phyloP scores from a whole-genome alignment of 2,888 invertebrate species.

The Chloroclysta siterata region DNA sequence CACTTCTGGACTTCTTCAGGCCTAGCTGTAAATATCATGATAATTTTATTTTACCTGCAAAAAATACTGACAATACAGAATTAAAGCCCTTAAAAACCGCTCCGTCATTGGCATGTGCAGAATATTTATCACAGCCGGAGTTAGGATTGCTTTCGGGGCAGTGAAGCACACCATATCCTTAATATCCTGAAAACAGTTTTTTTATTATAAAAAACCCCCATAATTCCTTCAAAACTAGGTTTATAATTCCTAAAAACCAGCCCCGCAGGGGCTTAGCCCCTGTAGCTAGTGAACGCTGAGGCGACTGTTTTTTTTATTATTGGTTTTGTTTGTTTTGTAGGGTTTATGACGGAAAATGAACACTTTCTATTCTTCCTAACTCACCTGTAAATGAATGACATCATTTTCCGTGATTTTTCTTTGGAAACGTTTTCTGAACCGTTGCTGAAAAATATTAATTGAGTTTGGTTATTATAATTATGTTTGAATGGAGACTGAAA shows the following conservation, averaged over 20 bases:
- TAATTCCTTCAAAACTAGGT: no score
- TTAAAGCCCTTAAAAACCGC: constrained; percentile 81
- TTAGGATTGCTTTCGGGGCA: constrained; percentile 68
- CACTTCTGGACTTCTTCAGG: no score
- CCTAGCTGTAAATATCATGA: neutral
- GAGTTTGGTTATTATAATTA: no score
- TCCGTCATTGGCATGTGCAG: constrained; percentile 81
- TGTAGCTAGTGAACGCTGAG: no score
- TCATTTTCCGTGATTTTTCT: constrained; percentile 72
- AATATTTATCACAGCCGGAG: constrained; percentile 77
- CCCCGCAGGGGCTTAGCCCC: no score
- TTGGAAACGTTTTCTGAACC: constrained; percentile 77
- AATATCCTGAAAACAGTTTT: constrained; percentile 71
- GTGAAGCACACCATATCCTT: constrained; percentile 83
- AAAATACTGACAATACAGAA: constrained; percentile 86
- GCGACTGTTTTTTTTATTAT: no score
- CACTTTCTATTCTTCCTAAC: no score
- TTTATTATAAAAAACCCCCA: no score
- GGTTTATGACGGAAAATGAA: no score
- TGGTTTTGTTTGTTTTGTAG: no score
- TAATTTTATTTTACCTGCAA: constrained; percentile 66
- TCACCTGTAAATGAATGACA: constrained; percentile 70
- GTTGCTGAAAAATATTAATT: constrained; percentile 50
- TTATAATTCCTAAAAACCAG: no score
- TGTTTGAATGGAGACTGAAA: no score